Conservation (phyloP, 2,113 vertebrate genomes). For the Malurus cyaneus region DNA sequence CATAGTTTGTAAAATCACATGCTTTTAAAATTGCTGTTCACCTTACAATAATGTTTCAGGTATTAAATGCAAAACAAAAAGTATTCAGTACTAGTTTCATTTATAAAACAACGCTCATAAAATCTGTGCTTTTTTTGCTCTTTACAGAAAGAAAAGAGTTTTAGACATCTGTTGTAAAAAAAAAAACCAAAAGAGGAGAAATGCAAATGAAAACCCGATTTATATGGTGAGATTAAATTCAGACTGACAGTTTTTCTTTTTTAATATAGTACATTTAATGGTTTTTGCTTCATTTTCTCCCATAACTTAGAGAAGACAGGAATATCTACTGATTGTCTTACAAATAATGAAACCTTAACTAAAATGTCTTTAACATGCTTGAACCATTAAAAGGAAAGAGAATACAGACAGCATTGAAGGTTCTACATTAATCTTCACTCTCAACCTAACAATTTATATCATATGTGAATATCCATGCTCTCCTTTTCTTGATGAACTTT, state of each 20-base stretch:
- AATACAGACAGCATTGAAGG: not conserved
- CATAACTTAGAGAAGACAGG: not conserved
- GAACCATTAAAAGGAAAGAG: not conserved
- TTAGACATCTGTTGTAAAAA: not conserved
- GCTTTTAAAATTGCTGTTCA: not conserved
- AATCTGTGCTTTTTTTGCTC: not conserved
- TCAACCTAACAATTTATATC: rapidly evolving
- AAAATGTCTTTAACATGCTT: not conserved
- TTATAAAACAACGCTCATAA: not conserved
- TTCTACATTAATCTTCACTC: not conserved
- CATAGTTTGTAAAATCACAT: not conserved
- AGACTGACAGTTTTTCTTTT: not conserved
- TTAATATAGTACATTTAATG: not conserved
- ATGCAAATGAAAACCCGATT: not conserved
- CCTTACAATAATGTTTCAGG: not conserved
- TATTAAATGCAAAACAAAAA: not conserved
- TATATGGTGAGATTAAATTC: not conserved
- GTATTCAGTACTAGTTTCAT: not conserved
- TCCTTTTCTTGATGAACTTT: not conserved
- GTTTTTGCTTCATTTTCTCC: not conserved
- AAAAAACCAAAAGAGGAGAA: rapidly evolving
- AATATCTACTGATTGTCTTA: not conserved
- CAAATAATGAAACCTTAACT: not conserved
- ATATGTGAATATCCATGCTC: not conserved
- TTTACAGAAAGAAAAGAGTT: not conserved